These are phyloP conservation scores for Verasper variegatus DNA, from an alignment of 2,113 vertebrate genomes.

Conservation along the genomic window DNA sequence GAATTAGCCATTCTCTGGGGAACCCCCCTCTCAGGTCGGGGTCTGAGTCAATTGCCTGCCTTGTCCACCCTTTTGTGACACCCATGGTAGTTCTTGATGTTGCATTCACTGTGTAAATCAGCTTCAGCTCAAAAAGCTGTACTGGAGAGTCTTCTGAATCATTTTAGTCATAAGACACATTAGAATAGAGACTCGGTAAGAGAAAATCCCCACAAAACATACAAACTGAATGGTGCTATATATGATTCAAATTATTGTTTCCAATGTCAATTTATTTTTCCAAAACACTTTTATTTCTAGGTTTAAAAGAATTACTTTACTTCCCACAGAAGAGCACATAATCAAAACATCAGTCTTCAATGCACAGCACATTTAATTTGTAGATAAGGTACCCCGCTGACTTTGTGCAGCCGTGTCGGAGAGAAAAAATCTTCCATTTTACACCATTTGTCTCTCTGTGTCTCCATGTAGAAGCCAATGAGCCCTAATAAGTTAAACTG, in stretches of 20 bases:
- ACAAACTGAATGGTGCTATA: too few species aligned
- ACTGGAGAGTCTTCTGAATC: neutral
- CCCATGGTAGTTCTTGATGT: neutral
- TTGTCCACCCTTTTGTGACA: too few species aligned
- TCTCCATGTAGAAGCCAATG: slow-evolving; percentile 46
- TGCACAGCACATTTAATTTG: slow-evolving; percentile 51
- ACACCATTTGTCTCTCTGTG: slow-evolving; percentile 48
- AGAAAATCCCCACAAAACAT: too few species aligned
- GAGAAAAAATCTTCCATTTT: slow-evolving; percentile 17
- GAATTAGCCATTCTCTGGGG: too few species aligned
- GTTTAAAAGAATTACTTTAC: neutral
- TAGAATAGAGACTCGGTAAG: too few species aligned
- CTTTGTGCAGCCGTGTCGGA: slow-evolving; percentile 40
- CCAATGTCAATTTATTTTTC: too few species aligned
- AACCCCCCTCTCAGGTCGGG: too few species aligned
- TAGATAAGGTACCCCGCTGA: slow-evolving; percentile 54
- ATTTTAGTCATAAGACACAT: too few species aligned
- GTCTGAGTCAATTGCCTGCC: too few species aligned
- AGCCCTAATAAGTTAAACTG: slow-evolving; percentile 64
- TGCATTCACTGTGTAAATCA: slow-evolving; percentile 13
- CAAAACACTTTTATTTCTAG: too few species aligned
- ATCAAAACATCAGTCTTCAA: slow-evolving; percentile 37
- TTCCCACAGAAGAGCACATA: slow-evolving; percentile 8
- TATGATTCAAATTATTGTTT: too few species aligned
- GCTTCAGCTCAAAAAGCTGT: neutral